Evolutionary conservation across 2,113 vertebrate genomes (phyloP), one percentile per base, ranked within the genome.

Genomic region (Menidia beryllina): DNA sequence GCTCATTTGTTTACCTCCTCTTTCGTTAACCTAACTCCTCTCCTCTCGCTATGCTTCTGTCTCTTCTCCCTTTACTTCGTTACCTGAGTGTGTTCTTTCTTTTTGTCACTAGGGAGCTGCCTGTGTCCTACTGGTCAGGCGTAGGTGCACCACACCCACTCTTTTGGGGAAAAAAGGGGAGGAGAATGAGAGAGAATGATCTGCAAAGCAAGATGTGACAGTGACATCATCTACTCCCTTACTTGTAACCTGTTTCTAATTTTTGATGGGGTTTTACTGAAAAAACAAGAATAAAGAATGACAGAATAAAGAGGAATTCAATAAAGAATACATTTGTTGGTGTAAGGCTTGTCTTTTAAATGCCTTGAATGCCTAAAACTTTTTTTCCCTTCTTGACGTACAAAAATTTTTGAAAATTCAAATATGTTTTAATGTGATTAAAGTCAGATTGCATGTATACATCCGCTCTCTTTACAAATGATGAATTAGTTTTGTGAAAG

Each of bases 1-100:
- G 20, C 59, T 62, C 43, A 75, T 86, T 77, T 86, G 76, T 82
- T 88, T 82, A 80, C 81, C 78, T 84, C 82, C 72, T 53, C 27
- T 43, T 75, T 54, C 14, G 0, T 45, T 6, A 64, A 13, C 15
- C 39, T 27, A 36, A 21, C 34, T 52, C n/a, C 56, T 34, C 7
- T 51, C 54, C 13, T 26, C 21, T 17, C 36, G n/a, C n/a, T n/a
- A n/a, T n/a, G n/a, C 36, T 48, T 19, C 45, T 61, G 34, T 68
- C n/a, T 2, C 24, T 19, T 72, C 45, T 53, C 27, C 69, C 47
- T 81, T 30, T 76, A 20, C 56, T 23, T 60, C 21, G 55, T 56
- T 53, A 50, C 48, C 55, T 72, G 43, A 73, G 51, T 65, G 43
- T 15, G 51, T 8, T 56, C 6, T 13, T 26, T 69, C 58, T 62